These are phyloP conservation scores for Pinctada fucata DNA, from an alignment of 2,888 invertebrate genomes.

Conservation along the genomic window DNA sequence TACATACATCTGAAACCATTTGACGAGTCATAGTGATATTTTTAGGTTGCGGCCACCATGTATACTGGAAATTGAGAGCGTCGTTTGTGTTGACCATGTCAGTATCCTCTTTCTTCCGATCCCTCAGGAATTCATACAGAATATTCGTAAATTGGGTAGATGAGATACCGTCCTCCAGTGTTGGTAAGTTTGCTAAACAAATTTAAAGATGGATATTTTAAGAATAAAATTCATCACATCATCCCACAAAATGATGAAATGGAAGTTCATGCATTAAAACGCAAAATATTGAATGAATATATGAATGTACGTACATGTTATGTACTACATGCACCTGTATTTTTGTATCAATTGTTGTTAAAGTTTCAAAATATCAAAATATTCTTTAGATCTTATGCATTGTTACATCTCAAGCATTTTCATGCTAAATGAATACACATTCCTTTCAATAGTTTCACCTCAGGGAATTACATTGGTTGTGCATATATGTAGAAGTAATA, in stretches of 20 bases:
- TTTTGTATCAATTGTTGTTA: no score
- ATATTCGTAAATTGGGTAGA: constrained; percentile 65
- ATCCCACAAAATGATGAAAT: no score
- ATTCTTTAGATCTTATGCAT: no score
- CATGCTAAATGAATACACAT: no score
- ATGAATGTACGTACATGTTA: background rate
- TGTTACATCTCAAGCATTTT: no score
- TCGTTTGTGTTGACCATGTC: constrained; percentile 60
- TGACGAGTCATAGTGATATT: constrained; percentile 72
- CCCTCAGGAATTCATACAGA: constrained; percentile 65
- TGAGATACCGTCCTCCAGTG: constrained; percentile 62
- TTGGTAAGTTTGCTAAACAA: constrained; percentile 63
- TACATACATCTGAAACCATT: constrained; percentile 72
- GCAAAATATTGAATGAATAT: no score
- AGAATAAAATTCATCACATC: background rate
- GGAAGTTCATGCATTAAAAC: no score
- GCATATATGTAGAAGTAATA: no score
- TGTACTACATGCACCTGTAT: no score
- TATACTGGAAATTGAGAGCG: constrained; percentile 75
- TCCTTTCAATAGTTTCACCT: no score
- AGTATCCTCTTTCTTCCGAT: constrained; percentile 59
- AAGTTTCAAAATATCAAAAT: no score
- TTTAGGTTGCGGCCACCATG: constrained; percentile 75
- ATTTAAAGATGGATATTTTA: background rate
- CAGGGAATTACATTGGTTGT: no score